Percentiles rank a stretch among this genome's conserved stretches.
These are phyloP conservation scores for Conomelus anceps DNA, from an alignment of 2,888 invertebrate species.

Conservation along the genomic window DNA sequence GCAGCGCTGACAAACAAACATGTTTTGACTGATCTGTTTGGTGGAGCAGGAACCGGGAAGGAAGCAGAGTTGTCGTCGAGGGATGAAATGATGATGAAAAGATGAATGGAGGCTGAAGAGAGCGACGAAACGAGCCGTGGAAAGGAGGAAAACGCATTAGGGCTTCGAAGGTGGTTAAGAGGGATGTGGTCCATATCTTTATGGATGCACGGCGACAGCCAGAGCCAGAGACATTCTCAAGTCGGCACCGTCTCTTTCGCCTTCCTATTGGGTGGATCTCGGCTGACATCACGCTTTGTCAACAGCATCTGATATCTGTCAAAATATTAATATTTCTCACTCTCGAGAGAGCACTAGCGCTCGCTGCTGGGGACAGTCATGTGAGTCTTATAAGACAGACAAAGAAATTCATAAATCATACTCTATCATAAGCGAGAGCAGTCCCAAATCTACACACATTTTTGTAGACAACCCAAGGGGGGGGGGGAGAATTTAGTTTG, in stretches of 20 bases:
- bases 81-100: neutral
- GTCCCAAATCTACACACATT: neutral
- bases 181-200: neutral
- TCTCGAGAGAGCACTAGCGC: neutral
- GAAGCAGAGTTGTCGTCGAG: neutral
- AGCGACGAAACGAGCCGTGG: neutral
- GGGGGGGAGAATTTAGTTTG: too few relatives aligned
- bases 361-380: neutral
- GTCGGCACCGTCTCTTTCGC: neutral
- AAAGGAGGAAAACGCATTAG: neutral
- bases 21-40: neutral
- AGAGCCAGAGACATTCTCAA: neutral
- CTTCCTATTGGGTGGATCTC: neutral
- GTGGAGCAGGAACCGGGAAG: neutral
- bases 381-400: neutral
- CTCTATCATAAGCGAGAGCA: too few relatives aligned
- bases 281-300: neutral
- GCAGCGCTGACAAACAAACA: neutral
- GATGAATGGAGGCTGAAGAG: neutral
- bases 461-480: too few relatives aligned
- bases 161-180: neutral
- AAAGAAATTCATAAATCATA: neutral
- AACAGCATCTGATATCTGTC: neutral
- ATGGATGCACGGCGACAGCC: neutral
- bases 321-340: neutral